phyloP scores from a whole-genome alignment of 2,888 invertebrate genomes.

The Clostera curtula region DNA sequence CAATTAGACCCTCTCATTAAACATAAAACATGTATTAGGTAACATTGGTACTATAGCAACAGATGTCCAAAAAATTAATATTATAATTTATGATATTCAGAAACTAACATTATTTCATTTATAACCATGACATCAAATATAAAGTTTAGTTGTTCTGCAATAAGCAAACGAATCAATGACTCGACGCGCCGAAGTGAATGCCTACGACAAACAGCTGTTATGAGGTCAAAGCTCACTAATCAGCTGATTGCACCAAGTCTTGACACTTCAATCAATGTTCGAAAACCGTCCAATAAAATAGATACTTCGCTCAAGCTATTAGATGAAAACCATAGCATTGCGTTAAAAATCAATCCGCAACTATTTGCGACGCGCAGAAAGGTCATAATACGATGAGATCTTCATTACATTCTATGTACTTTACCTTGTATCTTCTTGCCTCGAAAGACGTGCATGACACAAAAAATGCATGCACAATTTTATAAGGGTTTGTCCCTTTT shows the following conservation, averaged over 20 bases:
- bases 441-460: constrained; percentile 87
- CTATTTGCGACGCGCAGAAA: constrained; percentile 24
- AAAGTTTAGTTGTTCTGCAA: too few relatives aligned
- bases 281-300: neutral
- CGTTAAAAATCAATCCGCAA: constrained; percentile 17
- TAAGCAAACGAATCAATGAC: too few relatives aligned
- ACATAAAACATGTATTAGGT: too few relatives aligned
- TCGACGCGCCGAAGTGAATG: constrained; percentile 11
- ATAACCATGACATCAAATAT: too few relatives aligned
- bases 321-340: neutral
- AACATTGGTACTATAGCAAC: too few relatives aligned
- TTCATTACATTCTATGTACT: constrained; percentile 11
- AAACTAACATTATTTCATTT: too few relatives aligned
- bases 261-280: constrained; percentile 6
- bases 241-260: constrained; percentile 55
- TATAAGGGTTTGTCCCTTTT: constrained; percentile 82
- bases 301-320: neutral
- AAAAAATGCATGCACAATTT: constrained; percentile 90
- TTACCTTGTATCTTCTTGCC: constrained; percentile 88
- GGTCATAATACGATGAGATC: constrained; percentile 20
- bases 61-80: too few relatives aligned
- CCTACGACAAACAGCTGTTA: constrained; percentile 48
- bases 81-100: too few relatives aligned
- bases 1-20: too few relatives aligned
- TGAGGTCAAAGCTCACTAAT: constrained; percentile 58